A percentile compares a stretch with the other conserved stretches of the same genome.
These are phyloP conservation scores for Chrysodeixis includens DNA, from an alignment of 2,888 invertebrate genomes.

Conservation along the genomic window DNA sequence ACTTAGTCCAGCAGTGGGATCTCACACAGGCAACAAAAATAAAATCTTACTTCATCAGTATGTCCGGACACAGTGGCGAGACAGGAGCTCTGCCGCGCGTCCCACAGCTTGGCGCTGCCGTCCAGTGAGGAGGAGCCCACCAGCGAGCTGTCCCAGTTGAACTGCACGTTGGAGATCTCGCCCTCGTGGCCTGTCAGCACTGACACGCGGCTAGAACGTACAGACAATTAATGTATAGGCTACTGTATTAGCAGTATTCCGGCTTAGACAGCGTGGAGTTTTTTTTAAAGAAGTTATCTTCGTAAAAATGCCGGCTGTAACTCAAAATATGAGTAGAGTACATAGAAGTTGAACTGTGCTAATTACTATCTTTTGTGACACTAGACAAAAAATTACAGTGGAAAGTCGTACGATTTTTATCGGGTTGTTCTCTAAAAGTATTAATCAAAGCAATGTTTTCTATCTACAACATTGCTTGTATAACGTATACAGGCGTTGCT, in stretches of 20 bases:
- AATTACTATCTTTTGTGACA: too few relatives aligned
- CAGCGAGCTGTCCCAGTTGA: slow-evolving; percentile 91
- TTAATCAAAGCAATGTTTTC: slow-evolving; percentile 9
- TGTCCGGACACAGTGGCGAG: slow-evolving; percentile 90
- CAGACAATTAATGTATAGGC: neutral
- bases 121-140: slow-evolving; percentile 93
- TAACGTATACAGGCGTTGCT: slow-evolving; percentile 15
- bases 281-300: too few relatives aligned
- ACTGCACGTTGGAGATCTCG: slow-evolving; percentile 92
- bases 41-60: slow-evolving; percentile 90
- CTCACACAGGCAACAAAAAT: too few relatives aligned
- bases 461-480: neutral
- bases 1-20: too few relatives aligned
- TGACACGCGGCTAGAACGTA: slow-evolving; percentile 84
- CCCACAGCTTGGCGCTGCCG: slow-evolving; percentile 92
- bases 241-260: neutral
- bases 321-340: too few relatives aligned
- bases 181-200: slow-evolving; percentile 90
- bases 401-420: too few relatives aligned
- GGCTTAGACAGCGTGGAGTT: neutral
- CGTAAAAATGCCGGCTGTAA: too few relatives aligned
- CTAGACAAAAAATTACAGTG: too few relatives aligned
- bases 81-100: slow-evolving; percentile 88
- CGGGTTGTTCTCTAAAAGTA: too few relatives aligned
- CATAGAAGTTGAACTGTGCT: too few relatives aligned